Percentiles rank a stretch among this genome's conserved stretches.
Conservation (phyloP, 2,113 vertebrate species). For the Boleophthalmus pectinirostris region DNA sequence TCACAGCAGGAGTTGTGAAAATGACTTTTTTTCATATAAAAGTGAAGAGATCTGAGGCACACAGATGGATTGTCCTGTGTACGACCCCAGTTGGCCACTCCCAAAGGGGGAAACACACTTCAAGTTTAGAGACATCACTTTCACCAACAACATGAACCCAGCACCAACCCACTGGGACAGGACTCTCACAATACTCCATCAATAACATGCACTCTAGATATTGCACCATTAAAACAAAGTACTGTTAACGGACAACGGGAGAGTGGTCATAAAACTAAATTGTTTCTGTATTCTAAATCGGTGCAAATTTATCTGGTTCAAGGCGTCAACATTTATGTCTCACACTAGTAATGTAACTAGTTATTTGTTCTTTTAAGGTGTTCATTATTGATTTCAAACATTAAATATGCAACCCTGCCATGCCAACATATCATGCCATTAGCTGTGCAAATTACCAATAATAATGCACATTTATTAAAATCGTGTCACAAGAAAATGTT, state of each 20-base stretch:
- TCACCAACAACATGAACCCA: conserved; percentile 25
- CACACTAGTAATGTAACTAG: not conserved
- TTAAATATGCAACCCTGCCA: too few species aligned
- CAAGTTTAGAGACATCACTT: conserved; percentile 30
- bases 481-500: not conserved
- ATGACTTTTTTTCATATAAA: not conserved
- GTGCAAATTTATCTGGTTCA: not conserved
- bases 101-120: conserved; percentile 38
- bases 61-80: conserved; percentile 33
- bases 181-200: conserved; percentile 9
- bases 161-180: conserved; percentile 32
- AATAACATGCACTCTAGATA: not conserved
- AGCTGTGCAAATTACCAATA: not conserved
- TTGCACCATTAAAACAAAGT: not conserved
- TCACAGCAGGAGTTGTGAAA: not conserved
- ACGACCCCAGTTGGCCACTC: conserved; percentile 36
- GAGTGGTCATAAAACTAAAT: not conserved
- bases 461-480: not conserved
- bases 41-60: conserved; percentile 7
- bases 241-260: not conserved
- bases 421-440: too few species aligned
- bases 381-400: too few species aligned
- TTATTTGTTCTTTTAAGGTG: not conserved
- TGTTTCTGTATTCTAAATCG: not conserved
- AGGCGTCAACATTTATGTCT: not conserved